Base-by-base conservation (phyloP, 2,797 vertebrate genomes). In the Leptoclinus maculatus region DNA sequence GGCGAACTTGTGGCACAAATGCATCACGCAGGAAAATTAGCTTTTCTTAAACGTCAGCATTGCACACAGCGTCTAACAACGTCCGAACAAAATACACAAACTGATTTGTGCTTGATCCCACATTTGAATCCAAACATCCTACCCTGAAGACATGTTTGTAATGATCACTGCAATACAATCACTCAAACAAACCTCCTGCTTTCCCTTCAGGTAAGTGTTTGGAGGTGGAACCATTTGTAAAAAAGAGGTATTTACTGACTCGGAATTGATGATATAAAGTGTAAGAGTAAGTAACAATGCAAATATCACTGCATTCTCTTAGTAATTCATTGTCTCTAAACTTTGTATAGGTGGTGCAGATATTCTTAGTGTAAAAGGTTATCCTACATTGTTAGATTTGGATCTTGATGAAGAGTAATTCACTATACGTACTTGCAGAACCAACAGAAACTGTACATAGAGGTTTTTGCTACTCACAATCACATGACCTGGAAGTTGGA, bases 401-500 rank as follows among this genome's bases (percentile, higher is more conserved):
- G 25, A 53, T 47, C 32, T 49, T 53, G 25, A 29, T 27, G 21
- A 41, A 41, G 34, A 59, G 17, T 69, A 34, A 63, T 75, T 54
- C 21, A 43, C n/a, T 9, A n/a, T 32, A 51, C 17, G 2, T 62
- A 29, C 11, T 45, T 38, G 5, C 34, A 72, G 19, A 63, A 70
- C 13, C 36, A 76, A 71, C 57, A 75, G 41, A 80, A 67, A 53
- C 47, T 5, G 69, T 25, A 68, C 19, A 74, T 70, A 70, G 68
- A 60, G 13, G 3, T 74, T 80, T 78, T 60, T 58, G 36, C 38
- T 51, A 68, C 63, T 83, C 68, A 70, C 71, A 79, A 39, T 53
- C 85, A 83, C 79, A 86, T 85, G 83, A 85, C 77, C 43, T 63
- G 56, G 10, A 67, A 29, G 62, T 60, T 72, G 19, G 72, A 65